Percentiles rank a stretch among this genome's conserved stretches.
These are phyloP conservation scores for Corythornis vintsioides DNA, from an alignment of 2,113 vertebrate genomes.

Conservation along the genomic window DNA sequence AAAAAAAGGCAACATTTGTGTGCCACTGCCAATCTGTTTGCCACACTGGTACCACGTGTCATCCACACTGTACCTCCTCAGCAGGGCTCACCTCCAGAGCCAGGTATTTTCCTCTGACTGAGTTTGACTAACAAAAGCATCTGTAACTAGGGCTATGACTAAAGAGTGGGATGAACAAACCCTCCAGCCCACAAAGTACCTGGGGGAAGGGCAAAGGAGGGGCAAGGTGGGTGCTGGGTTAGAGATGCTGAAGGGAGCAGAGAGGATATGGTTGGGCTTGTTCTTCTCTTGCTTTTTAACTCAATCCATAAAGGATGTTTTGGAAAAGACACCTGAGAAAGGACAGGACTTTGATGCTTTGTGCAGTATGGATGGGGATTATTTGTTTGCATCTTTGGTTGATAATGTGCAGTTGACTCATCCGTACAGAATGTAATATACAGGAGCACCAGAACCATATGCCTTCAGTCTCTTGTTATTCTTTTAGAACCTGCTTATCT, in stretches of 20 bases:
- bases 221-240: neutral
- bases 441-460: neutral
- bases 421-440: neutral
- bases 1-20: neutral
- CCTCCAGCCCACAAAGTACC: neutral
- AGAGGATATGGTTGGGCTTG: neutral
- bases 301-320: neutral
- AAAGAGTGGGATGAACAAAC: neutral
- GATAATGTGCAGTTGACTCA: neutral
- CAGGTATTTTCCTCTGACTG: neutral
- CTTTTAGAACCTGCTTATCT: conserved; percentile 45
- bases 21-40: neutral
- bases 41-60: neutral
- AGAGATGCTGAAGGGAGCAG: neutral
- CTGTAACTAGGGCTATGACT: conserved; percentile 21
- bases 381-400: neutral
- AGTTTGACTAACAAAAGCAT: neutral
- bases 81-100: conserved; percentile 17
- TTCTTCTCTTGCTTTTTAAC: neutral
- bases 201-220: neutral
- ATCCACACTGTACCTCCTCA: neutral
- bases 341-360: neutral
- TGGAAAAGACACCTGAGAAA: neutral
- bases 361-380: neutral
- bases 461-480: neutral